Evolutionary conservation across 2,888 invertebrate genomes (phyloP).

Genomic region (Cephalotes varians): DNA sequence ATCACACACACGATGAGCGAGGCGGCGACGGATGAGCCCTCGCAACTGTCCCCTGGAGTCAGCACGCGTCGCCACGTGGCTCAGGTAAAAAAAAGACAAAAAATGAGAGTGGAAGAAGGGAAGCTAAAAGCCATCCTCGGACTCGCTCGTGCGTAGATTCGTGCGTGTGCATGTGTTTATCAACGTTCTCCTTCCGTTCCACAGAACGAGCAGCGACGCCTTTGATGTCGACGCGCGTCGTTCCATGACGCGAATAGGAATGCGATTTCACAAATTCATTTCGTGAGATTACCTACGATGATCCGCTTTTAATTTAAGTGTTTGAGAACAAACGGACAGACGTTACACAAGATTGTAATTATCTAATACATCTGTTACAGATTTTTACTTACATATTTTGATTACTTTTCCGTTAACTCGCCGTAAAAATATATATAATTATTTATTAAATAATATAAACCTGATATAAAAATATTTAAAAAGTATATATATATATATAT

Average conservation of each 20-base stretch:
- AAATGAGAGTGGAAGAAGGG: conserved; percentile 31
- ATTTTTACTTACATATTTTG: neutral
- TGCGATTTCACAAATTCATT: conserved; percentile 47
- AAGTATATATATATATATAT: neutral
- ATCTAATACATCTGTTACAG: neutral
- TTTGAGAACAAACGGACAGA: neutral
- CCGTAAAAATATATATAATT: neutral
- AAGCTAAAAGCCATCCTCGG: conserved; percentile 66
- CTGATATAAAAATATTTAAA: neutral
- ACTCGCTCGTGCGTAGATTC: conserved; percentile 36
- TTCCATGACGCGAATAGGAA: conserved; percentile 35
- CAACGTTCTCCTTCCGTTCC: conserved; percentile 17
- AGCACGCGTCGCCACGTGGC: conserved; percentile 79
- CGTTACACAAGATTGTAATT: neutral
- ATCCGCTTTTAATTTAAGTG: neutral
- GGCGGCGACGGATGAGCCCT: conserved; percentile 65
- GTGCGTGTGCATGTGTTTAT: conserved; percentile 18
- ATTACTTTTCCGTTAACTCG: neutral
- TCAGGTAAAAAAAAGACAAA: conserved; percentile 73
- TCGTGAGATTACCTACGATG: conserved; percentile 37
- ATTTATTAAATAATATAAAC: neutral
- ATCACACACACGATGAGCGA: conserved; percentile 70
- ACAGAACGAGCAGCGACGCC: conserved; percentile 55
- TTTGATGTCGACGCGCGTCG: conserved; percentile 67
- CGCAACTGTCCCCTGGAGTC: conserved; percentile 72